Percentiles rank a stretch among this genome's conserved stretches.
Conservation (phyloP, 2,797 vertebrate species). For the Telmatherina bonti region DNA sequence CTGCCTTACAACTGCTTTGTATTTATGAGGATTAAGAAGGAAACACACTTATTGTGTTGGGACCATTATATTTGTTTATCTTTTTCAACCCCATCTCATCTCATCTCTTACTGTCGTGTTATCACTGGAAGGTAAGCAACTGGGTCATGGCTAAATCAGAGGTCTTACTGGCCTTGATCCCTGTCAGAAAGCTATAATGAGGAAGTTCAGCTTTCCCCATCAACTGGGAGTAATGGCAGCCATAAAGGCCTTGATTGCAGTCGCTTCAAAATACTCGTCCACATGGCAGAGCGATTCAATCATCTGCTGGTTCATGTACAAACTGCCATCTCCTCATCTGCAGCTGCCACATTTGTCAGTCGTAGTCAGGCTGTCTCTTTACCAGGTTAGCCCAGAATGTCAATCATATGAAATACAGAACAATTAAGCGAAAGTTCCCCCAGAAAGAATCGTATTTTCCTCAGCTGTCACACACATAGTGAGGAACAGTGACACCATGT, state of each 20-base stretch:
- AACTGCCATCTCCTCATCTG: constrained; percentile 25
- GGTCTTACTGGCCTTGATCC: constrained; percentile 67
- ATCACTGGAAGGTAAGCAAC: constrained; percentile 57
- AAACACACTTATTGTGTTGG: constrained; percentile 23
- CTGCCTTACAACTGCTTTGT: constrained; percentile 54
- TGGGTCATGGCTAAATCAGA: constrained; percentile 47
- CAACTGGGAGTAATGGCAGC: constrained; percentile 64
- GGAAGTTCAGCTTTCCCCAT: constrained; percentile 62
- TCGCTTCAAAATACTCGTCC: constrained; percentile 50
- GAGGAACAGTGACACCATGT: background rate
- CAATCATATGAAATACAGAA: background rate
- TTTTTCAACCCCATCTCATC: constrained; percentile 18
- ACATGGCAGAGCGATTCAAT: constrained; percentile 50
- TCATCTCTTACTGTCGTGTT: constrained; percentile 8
- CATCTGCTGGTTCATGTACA: constrained; percentile 55
- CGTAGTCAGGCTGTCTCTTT: constrained; percentile 9
- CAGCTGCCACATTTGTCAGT: constrained; percentile 31
- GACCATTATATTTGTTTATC: constrained; percentile 52
- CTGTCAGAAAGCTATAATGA: constrained; percentile 61
- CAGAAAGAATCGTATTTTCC: background rate
- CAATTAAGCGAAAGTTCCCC: background rate
- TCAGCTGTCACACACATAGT: background rate
- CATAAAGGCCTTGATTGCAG: constrained; percentile 72
- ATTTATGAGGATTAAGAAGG: constrained; percentile 47
- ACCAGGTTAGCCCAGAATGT: constrained; percentile 19